Percentiles rank a stretch among this genome's conserved stretches.
Conservation (phyloP, 37 sponge, comb jelly and placozoan species). For the Theonella swinhoei region DNA sequence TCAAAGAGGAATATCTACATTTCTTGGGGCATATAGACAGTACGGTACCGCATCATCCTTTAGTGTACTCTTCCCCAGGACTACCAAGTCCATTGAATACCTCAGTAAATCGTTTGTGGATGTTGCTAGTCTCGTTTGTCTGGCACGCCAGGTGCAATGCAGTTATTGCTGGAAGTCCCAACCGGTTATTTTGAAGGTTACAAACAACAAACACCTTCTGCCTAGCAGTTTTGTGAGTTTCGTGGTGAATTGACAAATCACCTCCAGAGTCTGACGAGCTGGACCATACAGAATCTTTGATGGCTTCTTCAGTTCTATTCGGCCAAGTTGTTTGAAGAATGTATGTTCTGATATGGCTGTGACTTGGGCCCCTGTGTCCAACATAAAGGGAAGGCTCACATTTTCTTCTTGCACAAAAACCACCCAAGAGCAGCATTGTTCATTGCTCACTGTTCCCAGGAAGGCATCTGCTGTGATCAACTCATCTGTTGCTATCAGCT, state of each 20-base stretch:
- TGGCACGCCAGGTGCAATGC: conserved; percentile 9
- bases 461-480: too few species aligned
- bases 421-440: conserved; percentile 18
- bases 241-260: background rate
- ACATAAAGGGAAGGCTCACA: conserved; percentile 29
- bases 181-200: conserved; percentile 5
- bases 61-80: conserved; percentile 16
- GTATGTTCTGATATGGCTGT: conserved; percentile 37
- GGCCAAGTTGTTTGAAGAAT: conserved; percentile 26
- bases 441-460: background rate
- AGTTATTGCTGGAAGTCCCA: conserved; percentile 32
- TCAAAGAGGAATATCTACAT: conserved; percentile 7
- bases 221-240: background rate
- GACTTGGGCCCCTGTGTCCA: conserved; percentile 71
- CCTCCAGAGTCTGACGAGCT: background rate
- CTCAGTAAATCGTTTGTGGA: background rate
- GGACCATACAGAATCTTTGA: conserved; percentile 3
- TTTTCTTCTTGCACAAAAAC: background rate
- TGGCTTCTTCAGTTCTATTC: background rate
- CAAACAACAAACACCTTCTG: conserved; percentile 29
- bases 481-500: background rate
- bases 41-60: conserved; percentile 15
- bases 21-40: conserved; percentile 4
- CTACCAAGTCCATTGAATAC: conserved; percentile 23
- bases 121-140: background rate